These are phyloP conservation scores for Orthosia gothica DNA, from an alignment of 2,888 invertebrate genomes.

Conservation along the genomic window DNA sequence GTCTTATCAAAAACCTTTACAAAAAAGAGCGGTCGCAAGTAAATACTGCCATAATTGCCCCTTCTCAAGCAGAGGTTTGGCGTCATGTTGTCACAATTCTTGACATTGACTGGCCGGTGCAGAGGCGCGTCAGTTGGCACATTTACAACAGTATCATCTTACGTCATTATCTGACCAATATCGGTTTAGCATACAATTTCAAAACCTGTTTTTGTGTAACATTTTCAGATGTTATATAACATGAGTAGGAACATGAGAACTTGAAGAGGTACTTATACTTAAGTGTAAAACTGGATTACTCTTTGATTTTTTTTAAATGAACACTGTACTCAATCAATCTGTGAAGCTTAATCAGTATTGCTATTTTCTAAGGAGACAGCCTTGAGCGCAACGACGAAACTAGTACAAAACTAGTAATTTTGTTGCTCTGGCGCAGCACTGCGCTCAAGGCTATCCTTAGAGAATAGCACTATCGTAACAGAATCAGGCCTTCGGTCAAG, in stretches of 20 bases:
- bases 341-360: background rate
- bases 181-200: slow-evolving; percentile 45
- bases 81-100: slow-evolving; percentile 32
- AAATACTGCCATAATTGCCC: slow-evolving; percentile 14
- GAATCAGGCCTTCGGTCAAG: too few relatives aligned
- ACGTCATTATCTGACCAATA: slow-evolving; percentile 50
- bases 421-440: too few relatives aligned
- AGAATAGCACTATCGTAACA: too few relatives aligned
- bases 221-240: slow-evolving; percentile 54
- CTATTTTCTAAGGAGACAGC: too few relatives aligned
- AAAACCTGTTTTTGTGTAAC: slow-evolving; percentile 49
- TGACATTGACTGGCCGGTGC: slow-evolving; percentile 42
- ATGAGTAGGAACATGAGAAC: slow-evolving; percentile 2
- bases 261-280: background rate
- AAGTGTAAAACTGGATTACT: background rate
- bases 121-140: slow-evolving; percentile 21
- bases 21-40: background rate
- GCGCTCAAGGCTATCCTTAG: background rate
- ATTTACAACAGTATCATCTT: slow-evolving; percentile 45
- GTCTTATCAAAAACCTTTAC: background rate
- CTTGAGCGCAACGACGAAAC: too few relatives aligned
- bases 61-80: slow-evolving; percentile 2
- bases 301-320: background rate
- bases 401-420: too few relatives aligned
- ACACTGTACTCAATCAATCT: too few relatives aligned